Evolutionary conservation across 92 coral and sea anemone genomes (phyloP).

Genomic region (Hydrozoanthus gracilis): DNA sequence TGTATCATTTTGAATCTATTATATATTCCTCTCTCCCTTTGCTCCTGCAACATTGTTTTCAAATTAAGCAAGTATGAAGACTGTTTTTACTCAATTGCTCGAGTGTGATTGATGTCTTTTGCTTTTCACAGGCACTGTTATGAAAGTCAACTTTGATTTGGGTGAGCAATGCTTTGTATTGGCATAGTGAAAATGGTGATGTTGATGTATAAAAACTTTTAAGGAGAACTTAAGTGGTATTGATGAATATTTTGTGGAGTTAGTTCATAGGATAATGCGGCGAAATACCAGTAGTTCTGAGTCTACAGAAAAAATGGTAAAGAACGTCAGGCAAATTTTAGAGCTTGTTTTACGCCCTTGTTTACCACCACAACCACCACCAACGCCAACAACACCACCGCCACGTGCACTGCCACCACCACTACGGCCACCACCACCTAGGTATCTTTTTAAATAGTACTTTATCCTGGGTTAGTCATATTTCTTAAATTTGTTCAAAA

Average conservation of each 20-base stretch:
- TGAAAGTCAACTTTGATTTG: conserved; percentile 61
- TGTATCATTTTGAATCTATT: conserved; percentile 46
- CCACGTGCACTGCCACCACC: too few species aligned
- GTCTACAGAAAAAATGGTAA: conserved; percentile 40
- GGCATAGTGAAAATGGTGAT: conserved; percentile 48
- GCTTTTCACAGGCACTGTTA: conserved; percentile 65
- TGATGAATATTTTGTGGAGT: conserved; percentile 67
- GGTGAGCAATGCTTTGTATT: conserved; percentile 56
- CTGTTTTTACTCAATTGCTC: conserved; percentile 59
- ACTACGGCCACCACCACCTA: too few species aligned
- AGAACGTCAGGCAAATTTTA: conserved; percentile 55
- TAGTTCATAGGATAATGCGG: conserved; percentile 56
- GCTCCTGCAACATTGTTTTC: too few species aligned
- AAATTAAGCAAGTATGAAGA: conserved; percentile 54
- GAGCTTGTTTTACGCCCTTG: conserved; percentile 49
- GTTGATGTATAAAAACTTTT: conserved; percentile 50
- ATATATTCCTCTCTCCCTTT: conserved; percentile 56
- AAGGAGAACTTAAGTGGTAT: conserved; percentile 32
- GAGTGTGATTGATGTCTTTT: conserved; percentile 66
- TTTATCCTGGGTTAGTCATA: too few species aligned
- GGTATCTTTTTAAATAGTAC: too few species aligned
- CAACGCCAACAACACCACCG: too few species aligned
- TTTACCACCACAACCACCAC: too few species aligned
- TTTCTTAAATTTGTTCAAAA: too few species aligned
- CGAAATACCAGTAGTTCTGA: conserved; percentile 47